Conservation (phyloP, 1,140 invertebrate genomes). For the Lithobius niger region DNA sequence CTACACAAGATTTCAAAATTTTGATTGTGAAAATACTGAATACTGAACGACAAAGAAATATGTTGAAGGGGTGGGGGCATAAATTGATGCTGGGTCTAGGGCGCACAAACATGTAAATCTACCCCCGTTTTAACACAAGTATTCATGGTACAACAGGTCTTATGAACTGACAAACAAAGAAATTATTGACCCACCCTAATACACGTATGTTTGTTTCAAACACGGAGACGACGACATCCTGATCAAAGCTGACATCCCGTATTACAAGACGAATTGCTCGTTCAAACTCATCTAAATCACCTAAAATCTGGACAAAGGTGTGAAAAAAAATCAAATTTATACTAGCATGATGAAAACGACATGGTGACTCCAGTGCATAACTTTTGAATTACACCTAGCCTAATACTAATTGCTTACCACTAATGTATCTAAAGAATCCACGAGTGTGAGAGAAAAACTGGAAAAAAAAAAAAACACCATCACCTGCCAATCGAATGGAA, state of each 20-base stretch:
- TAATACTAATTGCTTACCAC: conserved; percentile 43
- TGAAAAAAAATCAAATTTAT: conserved; percentile 1
- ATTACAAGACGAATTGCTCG: conserved; percentile 74
- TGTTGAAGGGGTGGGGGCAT: too few species aligned
- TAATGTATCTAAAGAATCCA: conserved; percentile 87
- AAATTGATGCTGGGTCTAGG: too few species aligned
- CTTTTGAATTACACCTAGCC: not conserved
- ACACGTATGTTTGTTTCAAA: conserved; percentile 98
- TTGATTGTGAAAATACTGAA: too few species aligned
- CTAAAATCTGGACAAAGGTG: conserved; percentile 46
- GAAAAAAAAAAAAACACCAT: conserved; percentile 33
- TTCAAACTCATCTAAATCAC: conserved; percentile 89
- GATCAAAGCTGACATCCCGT: conserved; percentile 76
- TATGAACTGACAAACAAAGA: too few species aligned
- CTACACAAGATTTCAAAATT: too few species aligned
- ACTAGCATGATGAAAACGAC: not conserved
- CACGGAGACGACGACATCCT: conserved; percentile 88
- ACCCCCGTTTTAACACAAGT: too few species aligned
- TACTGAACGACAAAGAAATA: too few species aligned
- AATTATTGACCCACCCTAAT: conserved; percentile 79
- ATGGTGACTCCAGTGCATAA: not conserved
- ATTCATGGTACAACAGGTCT: too few species aligned
- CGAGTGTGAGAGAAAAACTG: conserved; percentile 90
- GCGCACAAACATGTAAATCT: too few species aligned
- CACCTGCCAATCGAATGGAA: not conserved